phyloP scores from a whole-genome alignment of 2,888 invertebrate species.

The Eumerus sabulonum region DNA sequence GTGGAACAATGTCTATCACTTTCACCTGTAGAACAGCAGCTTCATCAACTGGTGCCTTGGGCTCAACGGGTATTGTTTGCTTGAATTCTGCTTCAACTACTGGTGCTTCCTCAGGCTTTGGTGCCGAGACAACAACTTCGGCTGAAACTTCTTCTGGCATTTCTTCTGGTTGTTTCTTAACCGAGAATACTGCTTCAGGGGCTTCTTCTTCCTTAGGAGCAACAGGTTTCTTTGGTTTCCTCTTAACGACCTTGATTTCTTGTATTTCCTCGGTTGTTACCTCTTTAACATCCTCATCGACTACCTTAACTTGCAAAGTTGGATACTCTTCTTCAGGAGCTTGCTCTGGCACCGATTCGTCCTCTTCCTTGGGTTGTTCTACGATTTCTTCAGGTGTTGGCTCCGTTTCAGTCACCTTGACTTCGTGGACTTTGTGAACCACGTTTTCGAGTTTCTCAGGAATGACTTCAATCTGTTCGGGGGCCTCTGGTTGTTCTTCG shows the following conservation, averaged over 20 bases:
- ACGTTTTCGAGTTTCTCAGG: slow-evolving; percentile 51
- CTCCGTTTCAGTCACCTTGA: slow-evolving; percentile 52
- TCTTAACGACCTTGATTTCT: slow-evolving; percentile 68
- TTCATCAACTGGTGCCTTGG: slow-evolving; percentile 42
- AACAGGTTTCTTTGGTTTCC: slow-evolving; percentile 66
- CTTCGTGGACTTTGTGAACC: slow-evolving; percentile 48
- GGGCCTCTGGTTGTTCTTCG: slow-evolving; percentile 70
- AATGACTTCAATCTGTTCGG: slow-evolving; percentile 39
- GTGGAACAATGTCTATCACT: slow-evolving; percentile 72
- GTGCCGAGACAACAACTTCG: slow-evolving; percentile 48
- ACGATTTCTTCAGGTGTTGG: slow-evolving; percentile 30
- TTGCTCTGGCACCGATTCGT: slow-evolving; percentile 43
- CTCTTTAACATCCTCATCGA: slow-evolving; percentile 59
- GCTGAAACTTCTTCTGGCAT: slow-evolving; percentile 68
- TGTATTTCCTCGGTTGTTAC: slow-evolving; percentile 66
- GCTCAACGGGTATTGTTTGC: slow-evolving; percentile 31
- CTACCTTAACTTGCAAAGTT: slow-evolving; percentile 42
- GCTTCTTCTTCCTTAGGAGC: slow-evolving; percentile 69
- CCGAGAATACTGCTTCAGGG: slow-evolving; percentile 70
- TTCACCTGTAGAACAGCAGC: slow-evolving; percentile 72
- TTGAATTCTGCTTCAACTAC: slow-evolving; percentile 51
- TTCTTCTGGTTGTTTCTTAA: slow-evolving; percentile 70
- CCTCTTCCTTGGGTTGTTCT: slow-evolving; percentile 39
- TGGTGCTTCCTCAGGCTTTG: slow-evolving; percentile 44
- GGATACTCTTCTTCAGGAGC: slow-evolving; percentile 41